Evolutionary conservation across 2,113 vertebrate genomes (phyloP).

Genomic region (Dascyllus trimaculatus): DNA sequence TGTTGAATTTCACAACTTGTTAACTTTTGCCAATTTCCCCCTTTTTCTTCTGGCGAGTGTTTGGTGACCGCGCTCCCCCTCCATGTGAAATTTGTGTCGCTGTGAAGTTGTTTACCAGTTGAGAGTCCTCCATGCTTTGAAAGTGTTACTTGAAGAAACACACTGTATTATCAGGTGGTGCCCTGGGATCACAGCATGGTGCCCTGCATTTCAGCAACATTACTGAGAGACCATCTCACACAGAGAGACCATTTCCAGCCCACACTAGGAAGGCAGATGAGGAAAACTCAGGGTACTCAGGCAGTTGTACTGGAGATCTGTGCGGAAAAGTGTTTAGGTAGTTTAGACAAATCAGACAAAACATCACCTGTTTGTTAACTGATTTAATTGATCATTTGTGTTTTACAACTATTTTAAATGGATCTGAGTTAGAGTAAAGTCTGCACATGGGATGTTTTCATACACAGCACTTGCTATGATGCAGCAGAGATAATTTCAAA

Average conservation of each 20-base stretch:
- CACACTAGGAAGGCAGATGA: constrained; percentile 32
- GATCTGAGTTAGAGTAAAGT: not conserved
- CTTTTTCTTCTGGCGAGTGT: not conserved
- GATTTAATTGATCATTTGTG: not conserved
- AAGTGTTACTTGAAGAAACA: constrained; percentile 60
- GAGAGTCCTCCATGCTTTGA: constrained; percentile 36
- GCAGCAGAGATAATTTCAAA: constrained; percentile 26
- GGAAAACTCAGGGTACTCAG: constrained; percentile 46
- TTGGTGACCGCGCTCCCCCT: not conserved
- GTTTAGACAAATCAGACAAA: not conserved
- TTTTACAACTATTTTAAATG: constrained; percentile 5
- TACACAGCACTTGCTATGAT: constrained; percentile 1
- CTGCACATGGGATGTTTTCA: constrained; percentile 15
- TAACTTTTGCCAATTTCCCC: constrained; percentile 23
- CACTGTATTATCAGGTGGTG: constrained; percentile 65
- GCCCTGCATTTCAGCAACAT: constrained; percentile 54
- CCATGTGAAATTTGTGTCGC: constrained; percentile 33
- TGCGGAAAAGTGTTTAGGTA: constrained; percentile 13
- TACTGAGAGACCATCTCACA: constrained; percentile 53
- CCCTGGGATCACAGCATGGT: constrained; percentile 60
- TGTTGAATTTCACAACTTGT: constrained; percentile 32
- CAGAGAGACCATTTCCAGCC: constrained; percentile 65
- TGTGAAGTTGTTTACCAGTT: constrained; percentile 68
- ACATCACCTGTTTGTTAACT: too few species aligned
- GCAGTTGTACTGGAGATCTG: constrained; percentile 14